A percentile compares a stretch with the other conserved stretches of the same genome.
Evolutionary conservation across 2,113 vertebrate genomes (phyloP).

Genomic region (Coracopsis vasa): DNA sequence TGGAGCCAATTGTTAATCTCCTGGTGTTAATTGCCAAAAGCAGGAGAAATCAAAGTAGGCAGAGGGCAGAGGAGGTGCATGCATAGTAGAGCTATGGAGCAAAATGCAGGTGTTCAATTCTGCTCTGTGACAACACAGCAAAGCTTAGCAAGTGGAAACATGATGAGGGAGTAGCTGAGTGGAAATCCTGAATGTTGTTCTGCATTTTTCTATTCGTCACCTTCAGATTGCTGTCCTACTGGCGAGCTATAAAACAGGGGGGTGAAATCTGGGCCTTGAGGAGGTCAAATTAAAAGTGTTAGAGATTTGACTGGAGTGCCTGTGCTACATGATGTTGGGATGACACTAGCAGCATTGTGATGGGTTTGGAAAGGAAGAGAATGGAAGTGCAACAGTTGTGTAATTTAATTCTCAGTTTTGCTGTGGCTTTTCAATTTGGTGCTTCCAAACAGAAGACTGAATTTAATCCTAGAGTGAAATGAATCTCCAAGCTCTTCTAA

Average conservation of each 20-base stretch:
- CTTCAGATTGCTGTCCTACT: background rate
- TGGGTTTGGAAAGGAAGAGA: background rate
- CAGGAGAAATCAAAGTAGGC: conserved; percentile 18
- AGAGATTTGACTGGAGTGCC: background rate
- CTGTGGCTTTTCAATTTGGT: background rate
- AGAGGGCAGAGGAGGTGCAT: background rate
- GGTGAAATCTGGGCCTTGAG: background rate
- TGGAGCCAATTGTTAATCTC: conserved; percentile 57
- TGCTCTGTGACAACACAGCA: background rate
- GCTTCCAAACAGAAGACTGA: background rate
- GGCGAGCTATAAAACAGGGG: background rate
- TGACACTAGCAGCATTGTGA: background rate
- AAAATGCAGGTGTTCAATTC: background rate
- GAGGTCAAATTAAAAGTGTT: background rate
- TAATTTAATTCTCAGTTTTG: background rate
- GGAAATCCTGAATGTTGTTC: background rate
- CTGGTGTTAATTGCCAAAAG: conserved; percentile 58
- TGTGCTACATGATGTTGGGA: background rate
- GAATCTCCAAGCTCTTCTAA: background rate
- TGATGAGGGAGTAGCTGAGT: background rate
- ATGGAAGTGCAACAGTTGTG: background rate
- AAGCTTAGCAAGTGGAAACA: background rate
- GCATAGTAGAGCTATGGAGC: background rate
- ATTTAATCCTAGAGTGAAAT: background rate
- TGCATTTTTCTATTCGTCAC: background rate